phyloP scores from a whole-genome alignment of 2,797 vertebrate genomes.

The Cottoperca gobio region DNA sequence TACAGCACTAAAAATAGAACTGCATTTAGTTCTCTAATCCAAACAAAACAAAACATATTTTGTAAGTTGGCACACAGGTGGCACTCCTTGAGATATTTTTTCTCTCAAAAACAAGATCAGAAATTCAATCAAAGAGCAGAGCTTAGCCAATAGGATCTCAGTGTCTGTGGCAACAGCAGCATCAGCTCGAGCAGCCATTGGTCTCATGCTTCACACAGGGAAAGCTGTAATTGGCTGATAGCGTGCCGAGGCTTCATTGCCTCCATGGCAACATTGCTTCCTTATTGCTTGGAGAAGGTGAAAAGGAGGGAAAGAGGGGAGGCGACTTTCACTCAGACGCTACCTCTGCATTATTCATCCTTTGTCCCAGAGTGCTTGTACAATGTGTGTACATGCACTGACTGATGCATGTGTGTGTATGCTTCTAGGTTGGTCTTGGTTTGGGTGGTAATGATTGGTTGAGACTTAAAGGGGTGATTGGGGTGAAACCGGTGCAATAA shows the following conservation, averaged over 20 bases:
- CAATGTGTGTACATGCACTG: slow-evolving; percentile 58
- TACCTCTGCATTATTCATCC: slow-evolving; percentile 85
- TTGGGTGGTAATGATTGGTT: slow-evolving; percentile 68
- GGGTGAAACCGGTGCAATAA: slow-evolving; percentile 78
- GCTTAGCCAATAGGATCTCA: slow-evolving; percentile 73
- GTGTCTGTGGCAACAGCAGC: slow-evolving; percentile 78
- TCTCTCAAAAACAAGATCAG: slow-evolving; percentile 79
- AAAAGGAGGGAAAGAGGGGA: slow-evolving; percentile 76
- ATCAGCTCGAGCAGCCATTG: slow-evolving; percentile 71
- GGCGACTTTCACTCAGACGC: slow-evolving; percentile 81
- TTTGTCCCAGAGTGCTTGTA: slow-evolving; percentile 75
- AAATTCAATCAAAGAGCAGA: slow-evolving; percentile 81
- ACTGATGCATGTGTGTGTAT: slow-evolving; percentile 58
- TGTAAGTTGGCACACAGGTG: slow-evolving; percentile 77
- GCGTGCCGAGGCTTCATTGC: slow-evolving; percentile 75
- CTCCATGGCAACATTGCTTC: slow-evolving; percentile 85
- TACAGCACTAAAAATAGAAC: not conserved
- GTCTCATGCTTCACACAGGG: slow-evolving; percentile 63
- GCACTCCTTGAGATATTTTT: slow-evolving; percentile 75
- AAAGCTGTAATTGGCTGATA: slow-evolving; percentile 73
- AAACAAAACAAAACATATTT: slow-evolving; percentile 40
- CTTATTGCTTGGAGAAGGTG: slow-evolving; percentile 82
- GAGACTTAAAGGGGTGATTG: slow-evolving; percentile 58
- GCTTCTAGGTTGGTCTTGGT: slow-evolving; percentile 48
- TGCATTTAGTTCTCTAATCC: slow-evolving; percentile 8